Conservation (phyloP, 2,888 invertebrate genomes). For the Ptychoptera albimana region DNA sequence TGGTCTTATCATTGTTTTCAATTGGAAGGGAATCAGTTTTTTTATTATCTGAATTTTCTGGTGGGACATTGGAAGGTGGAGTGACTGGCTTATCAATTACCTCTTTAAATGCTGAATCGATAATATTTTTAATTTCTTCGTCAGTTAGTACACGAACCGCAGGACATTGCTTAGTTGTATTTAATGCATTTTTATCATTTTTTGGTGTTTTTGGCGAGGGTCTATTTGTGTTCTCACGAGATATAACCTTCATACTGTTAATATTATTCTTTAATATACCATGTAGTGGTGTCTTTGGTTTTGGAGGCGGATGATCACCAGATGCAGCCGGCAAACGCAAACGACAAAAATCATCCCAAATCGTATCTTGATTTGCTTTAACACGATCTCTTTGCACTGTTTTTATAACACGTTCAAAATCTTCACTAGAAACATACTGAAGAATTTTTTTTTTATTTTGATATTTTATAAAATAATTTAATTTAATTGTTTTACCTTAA, state of each 20-base stretch:
- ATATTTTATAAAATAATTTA: background rate
- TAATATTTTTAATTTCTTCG: conserved; percentile 8
- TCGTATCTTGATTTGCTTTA: conserved; percentile 5
- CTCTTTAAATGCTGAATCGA: conserved; percentile 9
- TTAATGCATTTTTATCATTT: background rate
- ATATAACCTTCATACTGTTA: conserved; percentile 7
- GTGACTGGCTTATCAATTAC: conserved; percentile 4
- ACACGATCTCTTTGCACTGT: conserved; percentile 8
- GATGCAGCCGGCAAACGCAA: background rate
- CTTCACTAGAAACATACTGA: conserved; percentile 8
- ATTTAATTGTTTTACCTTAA: conserved; percentile 13
- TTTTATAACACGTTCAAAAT: conserved; percentile 9
- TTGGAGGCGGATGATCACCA: background rate
- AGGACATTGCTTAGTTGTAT: conserved; percentile 1
- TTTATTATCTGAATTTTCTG: too few species aligned
- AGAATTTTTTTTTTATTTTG: background rate
- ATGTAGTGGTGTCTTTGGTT: background rate
- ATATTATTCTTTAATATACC: conserved; percentile 6
- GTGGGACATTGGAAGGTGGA: too few species aligned
- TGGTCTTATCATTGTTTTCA: too few species aligned
- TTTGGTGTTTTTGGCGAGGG: background rate
- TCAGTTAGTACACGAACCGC: conserved; percentile 8
- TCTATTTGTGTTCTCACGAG: too few species aligned
- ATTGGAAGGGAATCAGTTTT: too few species aligned
- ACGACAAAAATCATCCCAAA: conserved; percentile 8